Conservation (phyloP, 2,113 vertebrate genomes). For the Butorides virescens region DNA sequence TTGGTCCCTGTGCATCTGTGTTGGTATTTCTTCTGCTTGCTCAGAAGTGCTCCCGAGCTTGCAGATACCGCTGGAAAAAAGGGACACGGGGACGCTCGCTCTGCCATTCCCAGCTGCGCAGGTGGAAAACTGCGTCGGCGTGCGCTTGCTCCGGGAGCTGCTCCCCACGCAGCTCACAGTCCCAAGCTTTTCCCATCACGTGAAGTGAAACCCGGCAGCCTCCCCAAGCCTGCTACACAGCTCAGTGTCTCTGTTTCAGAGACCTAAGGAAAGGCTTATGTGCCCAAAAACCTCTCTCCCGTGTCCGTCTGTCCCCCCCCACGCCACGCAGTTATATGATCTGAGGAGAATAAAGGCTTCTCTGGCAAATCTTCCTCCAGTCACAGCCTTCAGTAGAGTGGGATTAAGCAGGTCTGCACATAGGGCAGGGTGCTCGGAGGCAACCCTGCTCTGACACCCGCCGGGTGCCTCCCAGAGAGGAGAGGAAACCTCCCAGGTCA, state of each 20-base stretch:
- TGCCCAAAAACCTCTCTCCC: neutral
- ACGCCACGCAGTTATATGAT: accelerated
- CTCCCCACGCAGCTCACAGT: neutral
- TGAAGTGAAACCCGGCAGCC: neutral
- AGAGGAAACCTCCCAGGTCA: neutral
- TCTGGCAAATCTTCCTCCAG: neutral
- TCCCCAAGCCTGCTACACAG: neutral
- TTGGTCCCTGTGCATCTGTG: neutral
- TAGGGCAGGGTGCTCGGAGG: neutral
- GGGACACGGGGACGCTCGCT: accelerated
- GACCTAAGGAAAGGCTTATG: neutral
- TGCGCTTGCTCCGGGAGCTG: neutral
- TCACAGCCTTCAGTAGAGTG: neutral
- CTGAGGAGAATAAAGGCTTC: neutral
- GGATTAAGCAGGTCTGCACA: neutral
- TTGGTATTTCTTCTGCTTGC: neutral
- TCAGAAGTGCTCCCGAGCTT: neutral
- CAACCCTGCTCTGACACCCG: neutral
- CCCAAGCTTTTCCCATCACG: accelerated
- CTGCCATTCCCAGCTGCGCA: neutral
- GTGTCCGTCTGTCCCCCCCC: no score
- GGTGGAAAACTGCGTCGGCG: accelerated
- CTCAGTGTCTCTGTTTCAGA: neutral
- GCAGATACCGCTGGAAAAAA: neutral
- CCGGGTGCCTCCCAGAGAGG: neutral